A percentile compares a stretch with the other conserved stretches of the same genome.
Conservation (phyloP, 1,140 invertebrate species). For the Ceratosolen fusciceps region DNA sequence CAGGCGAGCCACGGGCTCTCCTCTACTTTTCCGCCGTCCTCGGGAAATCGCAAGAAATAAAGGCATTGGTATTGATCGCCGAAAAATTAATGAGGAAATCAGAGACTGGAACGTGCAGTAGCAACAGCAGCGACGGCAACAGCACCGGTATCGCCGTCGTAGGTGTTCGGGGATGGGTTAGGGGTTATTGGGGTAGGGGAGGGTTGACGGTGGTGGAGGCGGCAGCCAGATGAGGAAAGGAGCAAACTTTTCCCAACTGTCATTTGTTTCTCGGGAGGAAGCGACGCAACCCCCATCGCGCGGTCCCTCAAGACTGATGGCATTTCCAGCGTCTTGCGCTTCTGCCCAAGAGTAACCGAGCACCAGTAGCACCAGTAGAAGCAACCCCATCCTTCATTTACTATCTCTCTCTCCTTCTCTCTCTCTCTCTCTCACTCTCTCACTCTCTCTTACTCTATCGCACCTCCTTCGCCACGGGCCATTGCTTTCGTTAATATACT, state of each 20-base stretch:
- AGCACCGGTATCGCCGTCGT: not conserved
- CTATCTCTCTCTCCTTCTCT: too few relatives aligned
- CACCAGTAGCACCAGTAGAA: too few relatives aligned
- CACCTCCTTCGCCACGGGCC: not conserved
- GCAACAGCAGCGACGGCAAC: not conserved
- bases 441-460: not conserved
- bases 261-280: constrained; percentile 59
- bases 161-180: too few relatives aligned
- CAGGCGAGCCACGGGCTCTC: not conserved
- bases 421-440: not conserved
- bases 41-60: constrained; percentile 53
- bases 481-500: constrained; percentile 17
- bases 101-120: constrained; percentile 61
- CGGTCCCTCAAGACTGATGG: constrained; percentile 41
- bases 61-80: constrained; percentile 63
- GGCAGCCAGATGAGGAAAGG: constrained; percentile 48
- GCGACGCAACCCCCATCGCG: not conserved
- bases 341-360: not conserved
- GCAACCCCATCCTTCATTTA: not conserved
- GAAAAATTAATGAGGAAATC: constrained; percentile 66
- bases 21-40: constrained; percentile 19
- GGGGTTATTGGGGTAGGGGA: too few relatives aligned
- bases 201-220: not conserved
- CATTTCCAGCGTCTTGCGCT: constrained; percentile 17
- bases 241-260: constrained; percentile 62